Base-by-base conservation (phyloP, 2,113 vertebrate genomes). In the Naja naja region DNA sequence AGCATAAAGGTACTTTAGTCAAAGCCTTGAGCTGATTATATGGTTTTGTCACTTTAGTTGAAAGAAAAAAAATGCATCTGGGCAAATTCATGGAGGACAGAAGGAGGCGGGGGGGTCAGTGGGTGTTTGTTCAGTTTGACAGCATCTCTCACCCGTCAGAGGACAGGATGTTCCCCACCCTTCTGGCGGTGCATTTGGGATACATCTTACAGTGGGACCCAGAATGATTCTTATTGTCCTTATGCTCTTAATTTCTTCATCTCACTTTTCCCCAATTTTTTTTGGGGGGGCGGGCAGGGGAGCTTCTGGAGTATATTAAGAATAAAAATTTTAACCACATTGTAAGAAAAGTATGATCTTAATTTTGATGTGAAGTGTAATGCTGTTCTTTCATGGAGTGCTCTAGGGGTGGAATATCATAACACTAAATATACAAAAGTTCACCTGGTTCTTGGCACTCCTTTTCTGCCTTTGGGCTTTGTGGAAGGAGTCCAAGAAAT, bases 401-500 rank as follows among this genome's bases (percentile, higher is more conserved):
- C 90, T 47, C 22, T 47, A 25, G 23, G n/a, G 20, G 30, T 55
- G 58, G 23, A 27, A 58, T 10, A 34, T 45, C 60, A 30, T 49
- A 60, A 89, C 90, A 2, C 58, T 93, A 14, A 92, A 54, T 85
- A 7, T 88, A 90, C 92, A 91, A 95, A 96, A 87, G 86, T 85
- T 92, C 0, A 6, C 20, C 0, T 64, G 90, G 16, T 94, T 94
- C 91, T 96, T 95, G 60, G 92, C 86, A 92, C 53, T 93, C 88
- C 90, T 60, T 60, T 92, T 74, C 5, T 7, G 1, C 92, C 94
- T 92, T 89, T 54, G 39, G 81, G 87, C 93, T 96, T 16, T 0
- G 45, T 64, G 87, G 91, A 95, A 86, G 89, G 56, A 34, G 53
- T 94, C 94, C 95, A 96, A 93, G 95, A 96, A 94, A 95, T 74